Conservation (phyloP, 1,140 invertebrate genomes). For the Branchinecta lindahli region DNA sequence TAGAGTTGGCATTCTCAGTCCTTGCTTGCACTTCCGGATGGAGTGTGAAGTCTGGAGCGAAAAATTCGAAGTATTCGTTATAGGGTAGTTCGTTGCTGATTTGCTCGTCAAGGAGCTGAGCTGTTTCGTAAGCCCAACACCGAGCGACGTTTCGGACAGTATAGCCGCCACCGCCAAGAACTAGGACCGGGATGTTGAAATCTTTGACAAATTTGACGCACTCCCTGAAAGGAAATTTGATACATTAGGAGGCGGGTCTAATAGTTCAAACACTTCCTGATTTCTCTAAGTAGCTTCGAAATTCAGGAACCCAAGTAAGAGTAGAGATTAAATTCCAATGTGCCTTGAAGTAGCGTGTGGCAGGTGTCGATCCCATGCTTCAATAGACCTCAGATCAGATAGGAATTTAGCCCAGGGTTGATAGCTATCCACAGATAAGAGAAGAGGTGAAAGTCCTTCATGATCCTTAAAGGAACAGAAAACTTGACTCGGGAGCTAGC, state of each 20-base stretch:
- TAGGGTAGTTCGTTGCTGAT: slow-evolving; percentile 85
- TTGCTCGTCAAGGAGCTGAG: slow-evolving; percentile 71
- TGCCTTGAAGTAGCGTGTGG: no score
- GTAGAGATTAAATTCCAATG: no score
- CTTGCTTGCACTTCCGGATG: slow-evolving; percentile 71
- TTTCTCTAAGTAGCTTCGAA: no score
- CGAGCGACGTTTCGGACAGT: slow-evolving; percentile 92
- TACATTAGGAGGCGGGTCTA: not conserved
- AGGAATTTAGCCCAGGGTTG: no score
- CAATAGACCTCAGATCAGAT: no score
- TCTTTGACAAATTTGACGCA: slow-evolving; percentile 94
- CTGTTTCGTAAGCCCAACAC: slow-evolving; percentile 99
- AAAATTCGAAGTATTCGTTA: slow-evolving; percentile 87
- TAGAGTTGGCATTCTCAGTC: slow-evolving; percentile 80
- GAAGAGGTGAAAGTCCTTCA: no score
- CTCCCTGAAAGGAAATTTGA: slow-evolving; percentile 39
- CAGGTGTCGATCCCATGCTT: no score
- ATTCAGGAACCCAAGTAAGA: no score
- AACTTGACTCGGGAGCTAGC: no score
- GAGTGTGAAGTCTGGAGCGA: slow-evolving; percentile 83
- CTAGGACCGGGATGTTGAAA: slow-evolving; percentile 78
- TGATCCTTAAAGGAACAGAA: no score
- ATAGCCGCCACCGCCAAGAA: slow-evolving; percentile 93
- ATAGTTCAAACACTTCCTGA: no score
- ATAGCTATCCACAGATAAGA: no score